phyloP scores from a whole-genome alignment of 2,888 invertebrate species.

The Himalopsyche tibetana region DNA sequence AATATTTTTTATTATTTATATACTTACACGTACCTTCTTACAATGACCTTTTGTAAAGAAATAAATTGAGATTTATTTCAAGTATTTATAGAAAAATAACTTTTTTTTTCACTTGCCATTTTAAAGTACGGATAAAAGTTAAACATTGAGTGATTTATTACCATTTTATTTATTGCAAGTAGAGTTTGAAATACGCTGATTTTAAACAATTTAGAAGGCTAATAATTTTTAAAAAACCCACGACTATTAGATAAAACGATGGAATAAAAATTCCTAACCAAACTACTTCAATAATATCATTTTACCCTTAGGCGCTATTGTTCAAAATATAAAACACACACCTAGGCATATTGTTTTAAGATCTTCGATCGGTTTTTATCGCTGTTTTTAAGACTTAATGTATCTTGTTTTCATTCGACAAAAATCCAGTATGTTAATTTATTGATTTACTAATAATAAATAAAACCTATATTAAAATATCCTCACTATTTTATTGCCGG shows the following conservation, averaged over 20 bases:
- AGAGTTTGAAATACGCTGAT: conserved; percentile 34
- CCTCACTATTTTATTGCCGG: conserved; percentile 41
- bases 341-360: conserved; percentile 37
- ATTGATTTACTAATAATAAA: conserved; percentile 49
- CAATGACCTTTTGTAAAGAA: too few species aligned
- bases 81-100: not conserved
- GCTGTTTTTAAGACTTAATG: conserved; percentile 41
- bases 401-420: conserved; percentile 38
- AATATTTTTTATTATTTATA: too few species aligned
- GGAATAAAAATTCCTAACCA: conserved; percentile 14
- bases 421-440: conserved; percentile 43
- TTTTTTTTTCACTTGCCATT: conserved; percentile 4
- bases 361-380: conserved; percentile 33
- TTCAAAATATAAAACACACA: conserved; percentile 40
- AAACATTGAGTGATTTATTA: too few species aligned
- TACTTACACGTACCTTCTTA: too few species aligned
- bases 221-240: conserved; percentile 5
- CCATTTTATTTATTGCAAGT: not conserved
- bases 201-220: conserved; percentile 31
- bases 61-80: too few species aligned
- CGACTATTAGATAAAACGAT: conserved; percentile 31
- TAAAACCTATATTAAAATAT: conserved; percentile 45
- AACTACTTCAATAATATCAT: conserved; percentile 28
- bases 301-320: conserved; percentile 4
- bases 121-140: too few species aligned